Percentiles rank a stretch among this genome's conserved stretches.
phyloP scores from a whole-genome alignment of 2,888 invertebrate genomes.

The Disparrhopalites patrizii region DNA sequence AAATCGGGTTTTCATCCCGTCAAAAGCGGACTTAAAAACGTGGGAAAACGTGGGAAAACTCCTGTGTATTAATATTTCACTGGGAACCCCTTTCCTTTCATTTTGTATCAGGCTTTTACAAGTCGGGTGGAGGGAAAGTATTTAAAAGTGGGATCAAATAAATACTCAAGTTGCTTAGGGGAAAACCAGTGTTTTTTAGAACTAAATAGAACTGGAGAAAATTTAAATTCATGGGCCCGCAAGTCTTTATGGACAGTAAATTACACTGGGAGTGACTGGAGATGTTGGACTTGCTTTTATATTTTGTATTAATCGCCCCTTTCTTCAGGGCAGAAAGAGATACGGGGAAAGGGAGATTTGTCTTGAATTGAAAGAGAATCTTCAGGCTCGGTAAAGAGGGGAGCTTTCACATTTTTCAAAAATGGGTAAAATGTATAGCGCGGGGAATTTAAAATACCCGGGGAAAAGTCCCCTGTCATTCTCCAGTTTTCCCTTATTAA shows the following conservation, averaged over 20 bases:
- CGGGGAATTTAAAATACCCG: background rate
- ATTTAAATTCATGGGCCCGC: background rate
- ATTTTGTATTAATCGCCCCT: too few species aligned
- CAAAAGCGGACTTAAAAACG: background rate
- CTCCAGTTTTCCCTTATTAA: background rate
- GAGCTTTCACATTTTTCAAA: too few species aligned
- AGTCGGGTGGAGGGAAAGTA: too few species aligned
- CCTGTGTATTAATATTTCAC: background rate
- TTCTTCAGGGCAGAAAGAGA: background rate
- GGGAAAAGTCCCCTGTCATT: background rate
- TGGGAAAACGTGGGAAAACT: too few species aligned
- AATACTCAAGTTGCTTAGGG: background rate
- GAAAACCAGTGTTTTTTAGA: background rate
- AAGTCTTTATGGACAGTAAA: background rate
- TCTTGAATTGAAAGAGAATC: background rate
- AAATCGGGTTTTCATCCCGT: background rate
- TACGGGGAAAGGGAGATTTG: too few species aligned
- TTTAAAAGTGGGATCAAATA: background rate
- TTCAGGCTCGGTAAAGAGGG: background rate
- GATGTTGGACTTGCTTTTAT: background rate
- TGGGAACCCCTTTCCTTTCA: background rate
- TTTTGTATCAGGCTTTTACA: too few species aligned
- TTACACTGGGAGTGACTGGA: background rate
- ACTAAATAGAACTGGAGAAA: too few species aligned
- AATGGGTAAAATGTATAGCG: too few species aligned